phyloP scores from a whole-genome alignment of 2,797 vertebrate genomes.

The Molossus alvarezi region DNA sequence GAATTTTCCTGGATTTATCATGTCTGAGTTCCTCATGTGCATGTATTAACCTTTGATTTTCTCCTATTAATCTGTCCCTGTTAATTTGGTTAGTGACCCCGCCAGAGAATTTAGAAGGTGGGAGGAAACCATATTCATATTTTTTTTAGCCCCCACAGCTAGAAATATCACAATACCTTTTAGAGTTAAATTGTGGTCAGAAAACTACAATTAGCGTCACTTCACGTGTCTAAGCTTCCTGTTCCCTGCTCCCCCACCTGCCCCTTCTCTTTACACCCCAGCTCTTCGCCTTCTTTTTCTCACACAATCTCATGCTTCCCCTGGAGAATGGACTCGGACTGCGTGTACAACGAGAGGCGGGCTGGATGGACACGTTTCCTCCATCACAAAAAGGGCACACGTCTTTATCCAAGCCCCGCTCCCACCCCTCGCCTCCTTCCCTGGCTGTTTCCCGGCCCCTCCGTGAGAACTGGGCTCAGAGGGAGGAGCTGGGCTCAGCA shows the following conservation, averaged over 20 bases:
- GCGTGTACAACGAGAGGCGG: rapidly evolving
- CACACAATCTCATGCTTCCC: background rate
- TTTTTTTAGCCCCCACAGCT: background rate
- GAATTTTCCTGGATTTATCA: background rate
- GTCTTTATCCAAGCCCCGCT: background rate
- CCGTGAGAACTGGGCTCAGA: slow-evolving; percentile 27
- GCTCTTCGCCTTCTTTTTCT: background rate
- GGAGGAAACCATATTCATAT: background rate
- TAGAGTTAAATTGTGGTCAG: background rate
- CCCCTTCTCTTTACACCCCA: background rate
- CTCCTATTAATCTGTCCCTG: background rate
- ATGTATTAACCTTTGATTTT: background rate
- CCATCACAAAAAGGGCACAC: background rate
- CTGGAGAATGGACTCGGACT: background rate
- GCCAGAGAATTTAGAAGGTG: background rate
- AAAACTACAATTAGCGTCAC: background rate
- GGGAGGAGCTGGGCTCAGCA: slow-evolving; percentile 3
- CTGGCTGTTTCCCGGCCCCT: background rate
- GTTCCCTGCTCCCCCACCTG: rapidly evolving
- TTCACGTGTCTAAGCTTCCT: background rate
- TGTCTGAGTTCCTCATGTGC: background rate
- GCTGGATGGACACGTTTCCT: background rate
- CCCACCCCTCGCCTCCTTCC: background rate
- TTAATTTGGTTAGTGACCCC: background rate
- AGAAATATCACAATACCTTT: background rate